Base-by-base conservation (phyloP, 2,113 vertebrate species). In the Pseudopodoces humilis region DNA sequence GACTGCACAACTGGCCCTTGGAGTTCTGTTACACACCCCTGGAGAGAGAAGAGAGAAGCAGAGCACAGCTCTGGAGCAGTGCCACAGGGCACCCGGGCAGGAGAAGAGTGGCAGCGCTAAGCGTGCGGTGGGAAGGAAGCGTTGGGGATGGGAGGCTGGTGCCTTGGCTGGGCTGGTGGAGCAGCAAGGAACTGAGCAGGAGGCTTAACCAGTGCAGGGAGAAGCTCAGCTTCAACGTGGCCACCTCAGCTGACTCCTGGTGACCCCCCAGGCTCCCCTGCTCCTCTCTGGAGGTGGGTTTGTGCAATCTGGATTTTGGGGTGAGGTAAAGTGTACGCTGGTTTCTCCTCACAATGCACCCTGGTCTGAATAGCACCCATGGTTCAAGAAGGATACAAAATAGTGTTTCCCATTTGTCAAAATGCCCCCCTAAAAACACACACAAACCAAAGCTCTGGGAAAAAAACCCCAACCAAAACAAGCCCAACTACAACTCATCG, bases 401-500 rank as follows among this genome's bases (percentile, higher is more conserved):
- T 83, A 92, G 87, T 62, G 93, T 96, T 89, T 79, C 95, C 96
- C 96, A 83, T 86, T 94, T 94, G 90, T 93, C 76, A 72, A 90
- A 88, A 74, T 86, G 58, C 41, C 91, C 83, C 63, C 18, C 76
- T 92, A 71, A 55, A 90, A 86, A 93, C 79, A 70, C 86, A 85
- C 86, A 65, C 77, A 89, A 86, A 70, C 91, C 82, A 83, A 95
- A 94, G 83, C 90, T 89, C 83, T 91, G 75, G 70, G 10, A 47
- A 30, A 52, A 35, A 39, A 60, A 6, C 11, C 37, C 64, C 64
- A 53, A 83, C 17, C 27, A 2, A 43, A 47, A 47, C 60, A 41
- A 65, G 24, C 64, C 60, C 22, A 31, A 20, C 98, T 99, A 99
- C 96, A 99, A 97, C 94, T 99, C 99, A 15, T 99, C 99, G 15